phyloP scores from a whole-genome alignment of 2,797 vertebrate species.

The Enteromius anoplus region DNA sequence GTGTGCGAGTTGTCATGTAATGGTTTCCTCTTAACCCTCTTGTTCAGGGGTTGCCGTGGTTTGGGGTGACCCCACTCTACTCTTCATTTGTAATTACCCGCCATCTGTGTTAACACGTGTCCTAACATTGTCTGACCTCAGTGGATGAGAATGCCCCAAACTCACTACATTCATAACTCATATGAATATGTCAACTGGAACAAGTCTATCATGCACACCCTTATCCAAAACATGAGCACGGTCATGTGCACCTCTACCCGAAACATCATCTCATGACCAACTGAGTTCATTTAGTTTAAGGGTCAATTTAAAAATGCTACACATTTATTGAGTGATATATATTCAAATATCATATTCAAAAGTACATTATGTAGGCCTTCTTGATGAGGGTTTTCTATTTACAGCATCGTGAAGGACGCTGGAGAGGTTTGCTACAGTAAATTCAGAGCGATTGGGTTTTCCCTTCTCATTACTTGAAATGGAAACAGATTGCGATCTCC shows the following conservation, averaged over 20 bases:
- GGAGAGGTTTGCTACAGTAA: background rate
- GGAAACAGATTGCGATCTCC: slow-evolving; percentile 19
- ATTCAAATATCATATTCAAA: background rate
- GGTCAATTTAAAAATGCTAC: slow-evolving; percentile 1
- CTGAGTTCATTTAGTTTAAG: slow-evolving; percentile 21
- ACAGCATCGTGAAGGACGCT: slow-evolving; percentile 7
- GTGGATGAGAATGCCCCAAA: slow-evolving; percentile 49
- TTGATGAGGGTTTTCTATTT: slow-evolving; percentile 15
- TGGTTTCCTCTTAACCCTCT: slow-evolving; percentile 52
- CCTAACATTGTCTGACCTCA: slow-evolving; percentile 66
- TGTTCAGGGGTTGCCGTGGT: slow-evolving; percentile 63
- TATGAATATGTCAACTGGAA: slow-evolving; percentile 50
- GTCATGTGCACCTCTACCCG: slow-evolving; percentile 25
- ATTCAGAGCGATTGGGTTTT: slow-evolving; percentile 5
- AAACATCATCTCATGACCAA: slow-evolving; percentile 47
- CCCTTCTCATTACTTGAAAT: slow-evolving; percentile 28
- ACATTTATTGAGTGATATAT: background rate
- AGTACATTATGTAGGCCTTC: background rate
- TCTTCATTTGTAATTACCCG: slow-evolving; percentile 76
- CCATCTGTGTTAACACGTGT: slow-evolving; percentile 76
- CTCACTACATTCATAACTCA: slow-evolving; percentile 55
- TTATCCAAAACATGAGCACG: slow-evolving; percentile 30
- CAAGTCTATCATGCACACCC: slow-evolving; percentile 41
- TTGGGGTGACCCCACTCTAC: slow-evolving; percentile 69
- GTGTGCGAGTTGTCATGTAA: slow-evolving; percentile 34